Conservation (phyloP, 2,888 invertebrate species). For the Chloromyia formosa region DNA sequence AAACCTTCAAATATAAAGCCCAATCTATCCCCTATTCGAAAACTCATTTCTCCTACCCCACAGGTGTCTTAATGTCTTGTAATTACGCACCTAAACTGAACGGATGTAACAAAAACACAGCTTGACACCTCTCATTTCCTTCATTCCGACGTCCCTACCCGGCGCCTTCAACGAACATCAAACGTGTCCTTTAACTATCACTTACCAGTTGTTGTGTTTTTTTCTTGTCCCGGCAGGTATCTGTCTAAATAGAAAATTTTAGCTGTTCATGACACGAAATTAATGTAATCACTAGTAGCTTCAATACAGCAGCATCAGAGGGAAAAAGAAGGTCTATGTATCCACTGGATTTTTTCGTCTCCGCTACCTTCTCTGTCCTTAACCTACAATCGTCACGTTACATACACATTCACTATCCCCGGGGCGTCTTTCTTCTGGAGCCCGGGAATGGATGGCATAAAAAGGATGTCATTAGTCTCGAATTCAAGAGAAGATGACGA, state of each 20-base stretch:
- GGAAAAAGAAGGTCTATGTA: background rate
- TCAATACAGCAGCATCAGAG: background rate
- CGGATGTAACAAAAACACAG: too few relatives aligned
- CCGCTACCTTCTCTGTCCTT: background rate
- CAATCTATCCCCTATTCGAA: too few relatives aligned
- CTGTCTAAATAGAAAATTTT: background rate
- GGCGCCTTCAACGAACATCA: background rate
- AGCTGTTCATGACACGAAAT: background rate
- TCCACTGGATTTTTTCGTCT: background rate
- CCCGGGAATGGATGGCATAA: background rate
- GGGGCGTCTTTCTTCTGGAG: background rate
- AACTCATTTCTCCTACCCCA: too few relatives aligned
- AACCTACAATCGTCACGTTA: too few relatives aligned
- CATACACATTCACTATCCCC: background rate
- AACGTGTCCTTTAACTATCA: background rate
- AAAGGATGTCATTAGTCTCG: constrained; percentile 7
- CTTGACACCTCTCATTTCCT: too few relatives aligned
- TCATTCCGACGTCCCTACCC: too few relatives aligned
- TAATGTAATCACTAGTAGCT: background rate
- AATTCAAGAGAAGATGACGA: background rate
- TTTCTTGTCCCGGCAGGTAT: background rate
- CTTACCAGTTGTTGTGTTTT: background rate
- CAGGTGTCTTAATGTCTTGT: too few relatives aligned
- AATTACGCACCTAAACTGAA: too few relatives aligned
- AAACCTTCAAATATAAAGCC: too few relatives aligned